phyloP scores from a whole-genome alignment of 2,888 invertebrate species.

The Archaeoteleia sp. region DNA sequence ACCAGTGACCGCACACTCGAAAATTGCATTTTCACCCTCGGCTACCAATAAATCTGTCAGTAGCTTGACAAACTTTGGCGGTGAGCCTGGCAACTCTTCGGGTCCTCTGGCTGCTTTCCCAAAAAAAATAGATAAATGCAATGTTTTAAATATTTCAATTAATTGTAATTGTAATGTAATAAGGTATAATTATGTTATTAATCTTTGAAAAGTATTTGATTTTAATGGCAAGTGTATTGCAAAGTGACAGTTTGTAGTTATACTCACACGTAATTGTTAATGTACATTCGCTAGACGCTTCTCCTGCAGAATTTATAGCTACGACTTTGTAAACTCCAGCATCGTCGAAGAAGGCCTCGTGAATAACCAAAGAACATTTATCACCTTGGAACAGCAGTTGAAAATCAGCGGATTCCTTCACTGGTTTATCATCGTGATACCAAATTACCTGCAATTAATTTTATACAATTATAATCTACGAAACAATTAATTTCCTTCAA shows the following conservation, averaged over 20 bases:
- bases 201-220: background rate
- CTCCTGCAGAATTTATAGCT: slow-evolving; percentile 89
- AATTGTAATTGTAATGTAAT: too few relatives aligned
- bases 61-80: slow-evolving; percentile 83
- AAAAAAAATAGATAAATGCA: slow-evolving; percentile 2
- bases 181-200: slow-evolving; percentile 4
- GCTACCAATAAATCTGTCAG: slow-evolving; percentile 83
- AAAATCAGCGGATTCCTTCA: slow-evolving; percentile 89
- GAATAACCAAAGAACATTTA: slow-evolving; percentile 83
- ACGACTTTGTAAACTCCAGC: slow-evolving; percentile 87
- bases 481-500: too few relatives aligned
- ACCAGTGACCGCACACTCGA: slow-evolving; percentile 82
- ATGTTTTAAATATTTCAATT: background rate
- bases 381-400: slow-evolving; percentile 90
- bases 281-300: slow-evolving; percentile 83
- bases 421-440: slow-evolving; percentile 87
- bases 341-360: slow-evolving; percentile 84
- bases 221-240: too few relatives aligned
- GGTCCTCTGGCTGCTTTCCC: slow-evolving; percentile 37
- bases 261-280: slow-evolving; percentile 77
- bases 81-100: slow-evolving; percentile 65
- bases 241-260: too few relatives aligned
- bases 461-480: background rate
- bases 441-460: slow-evolving; percentile 78
- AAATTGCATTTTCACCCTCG: slow-evolving; percentile 82